Base-by-base conservation (phyloP, 2,113 vertebrate species). In the Oriolus oriolus region DNA sequence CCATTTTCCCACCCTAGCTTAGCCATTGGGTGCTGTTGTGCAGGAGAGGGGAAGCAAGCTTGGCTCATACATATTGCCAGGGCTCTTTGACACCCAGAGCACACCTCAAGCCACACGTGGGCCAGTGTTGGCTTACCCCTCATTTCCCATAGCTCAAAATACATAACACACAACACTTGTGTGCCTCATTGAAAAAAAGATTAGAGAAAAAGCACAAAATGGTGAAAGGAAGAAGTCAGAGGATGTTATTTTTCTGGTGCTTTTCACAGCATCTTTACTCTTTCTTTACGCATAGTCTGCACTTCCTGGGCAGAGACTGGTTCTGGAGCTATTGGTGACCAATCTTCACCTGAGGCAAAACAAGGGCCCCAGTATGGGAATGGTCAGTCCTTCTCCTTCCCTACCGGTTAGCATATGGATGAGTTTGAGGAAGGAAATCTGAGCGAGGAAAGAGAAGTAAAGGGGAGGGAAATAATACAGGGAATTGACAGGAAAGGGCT, bases 101-200 rank as follows among this genome's bases (percentile, higher is more conserved):
- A 37, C 2, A 14, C 11, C 11, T 22, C 1, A 1, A 92, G 57
- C 33, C 47, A 28, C 31, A 68, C 1, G 11, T 56, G 30, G 18
- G 6, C 6, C 30, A 57, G 9, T 54, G 41, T 37, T 16, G 42
- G 6, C 21, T 82, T 56, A 8, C 2, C 2, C 3, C 1, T 10
- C 6, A 26, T 66, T 66, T 65, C 31, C n/a, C 18, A 13, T 11
- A 21, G 14, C 31, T 79, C 22, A 81, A 65, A 75, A 65, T 16
- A 37, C 0, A 2, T 39, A 65, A 33, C 3, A 21, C 7, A 35
- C 2, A 20, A 66, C 7, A 66, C 7, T 16, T 2, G 3, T 20
- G 0, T 33, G 41, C 6, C 10, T n/a, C 6, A 8, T 7, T 35
- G 8, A 30, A 49, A 47, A 64, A 22, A 23, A 24, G 4, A 11